Percentiles rank a stretch among this genome's conserved stretches.
phyloP scores from a whole-genome alignment of 2,113 vertebrate genomes.

The Bujurquina vittata region DNA sequence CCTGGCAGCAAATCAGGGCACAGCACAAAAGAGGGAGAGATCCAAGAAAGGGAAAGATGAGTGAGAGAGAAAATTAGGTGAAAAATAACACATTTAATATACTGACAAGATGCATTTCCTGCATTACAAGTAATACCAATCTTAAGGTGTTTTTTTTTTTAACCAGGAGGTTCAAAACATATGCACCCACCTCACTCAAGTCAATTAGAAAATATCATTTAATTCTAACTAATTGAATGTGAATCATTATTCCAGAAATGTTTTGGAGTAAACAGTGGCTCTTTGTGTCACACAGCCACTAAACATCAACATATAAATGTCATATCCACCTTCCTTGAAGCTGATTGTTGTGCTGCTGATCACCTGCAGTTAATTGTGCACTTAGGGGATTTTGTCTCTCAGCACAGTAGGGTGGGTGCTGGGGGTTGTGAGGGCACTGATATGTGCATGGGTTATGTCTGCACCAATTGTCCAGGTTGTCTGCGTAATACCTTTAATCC shows the following conservation, averaged over 20 bases:
- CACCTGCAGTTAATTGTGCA: conserved; percentile 26
- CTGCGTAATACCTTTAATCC: conserved; percentile 63
- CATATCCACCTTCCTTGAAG: background rate
- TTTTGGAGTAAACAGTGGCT: background rate
- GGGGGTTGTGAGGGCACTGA: background rate
- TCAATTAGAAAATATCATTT: conserved; percentile 25
- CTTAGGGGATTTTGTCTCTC: conserved; percentile 45
- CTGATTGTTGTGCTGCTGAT: background rate
- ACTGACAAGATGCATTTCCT: background rate
- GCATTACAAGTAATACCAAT: background rate
- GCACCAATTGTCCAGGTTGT: conserved; percentile 29
- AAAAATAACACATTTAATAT: conserved; percentile 1
- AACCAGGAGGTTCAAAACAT: background rate
- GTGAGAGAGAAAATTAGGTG: background rate
- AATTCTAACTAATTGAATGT: conserved; percentile 46
- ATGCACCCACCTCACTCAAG: background rate
- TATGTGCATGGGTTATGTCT: conserved; percentile 33
- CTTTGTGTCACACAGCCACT: background rate
- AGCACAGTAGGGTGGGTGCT: background rate
- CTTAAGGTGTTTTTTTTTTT: background rate
- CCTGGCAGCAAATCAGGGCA: conserved; percentile 64
- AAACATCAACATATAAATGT: background rate
- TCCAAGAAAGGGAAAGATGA: conserved; percentile 44
- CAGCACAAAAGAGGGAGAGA: conserved; percentile 48
- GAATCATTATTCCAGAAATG: conserved; percentile 4